Evolutionary conservation across 2,113 vertebrate genomes (phyloP), one percentile per base, ranked within the genome.

Genomic region (Phasianus colchicus): DNA sequence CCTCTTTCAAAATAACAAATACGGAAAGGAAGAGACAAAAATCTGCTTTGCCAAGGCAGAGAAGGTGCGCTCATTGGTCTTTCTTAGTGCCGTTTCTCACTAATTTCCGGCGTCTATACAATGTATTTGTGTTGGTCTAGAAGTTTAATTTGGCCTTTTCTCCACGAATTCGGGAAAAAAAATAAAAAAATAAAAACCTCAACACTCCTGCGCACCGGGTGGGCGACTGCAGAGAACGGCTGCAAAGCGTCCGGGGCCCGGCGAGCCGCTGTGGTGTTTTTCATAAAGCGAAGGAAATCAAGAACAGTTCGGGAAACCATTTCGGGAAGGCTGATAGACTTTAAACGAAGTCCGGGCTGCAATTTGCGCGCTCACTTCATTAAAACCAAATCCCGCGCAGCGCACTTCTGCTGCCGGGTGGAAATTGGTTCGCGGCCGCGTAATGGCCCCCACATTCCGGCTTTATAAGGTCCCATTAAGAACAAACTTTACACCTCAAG

Each of bases 271-370:
- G 50, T 40, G 88, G 60, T 96, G 91, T 88, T 96, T 97, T 95
- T 94, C 94, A 96, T 96, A 95, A 95, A 86, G 93, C 63, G 72
- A 88, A 94, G 94, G 95, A 96, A 97, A 97, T 96, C 90, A 95
- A 61, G 92, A 95, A 75, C 93, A 95, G 91, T 96, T 95, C 89
- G 75, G 87, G 89, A 91, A 95, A 90, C 89, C 5, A 72, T 89
- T 93, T 58, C 83, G 71, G 74, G 92, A 73, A 65, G 73, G 61
- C 78, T 91, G 94, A 95, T 93, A 83, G 86, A 93, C 92, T 90
- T 95, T 92, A 94, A 95, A 96, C 94, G 69, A 96, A 96, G 91
- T 95, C 88, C 13, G 24, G 13, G 54, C 86, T 61, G 76, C 88
- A 94, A 95, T 95, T 96, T 95, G 85, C 88, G 2, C 89, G 89